Evolutionary conservation across 2,113 vertebrate species (phyloP).

Genomic region (Herpailurus yagouaroundi): DNA sequence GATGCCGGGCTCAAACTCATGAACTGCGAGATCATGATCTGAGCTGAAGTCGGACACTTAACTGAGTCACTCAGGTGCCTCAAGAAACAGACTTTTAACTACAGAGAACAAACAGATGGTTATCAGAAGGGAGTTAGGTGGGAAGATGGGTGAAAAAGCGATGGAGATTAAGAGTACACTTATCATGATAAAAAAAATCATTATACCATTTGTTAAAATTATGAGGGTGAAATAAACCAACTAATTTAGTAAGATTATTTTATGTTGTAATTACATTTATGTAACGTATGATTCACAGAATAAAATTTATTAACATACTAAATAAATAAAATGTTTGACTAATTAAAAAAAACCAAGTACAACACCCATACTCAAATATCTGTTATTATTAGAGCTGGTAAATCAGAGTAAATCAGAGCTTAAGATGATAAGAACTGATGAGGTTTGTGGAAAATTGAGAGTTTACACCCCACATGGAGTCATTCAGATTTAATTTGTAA

Average conservation of each 20-base stretch:
- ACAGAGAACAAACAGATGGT: neutral
- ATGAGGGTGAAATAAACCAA: neutral
- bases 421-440: neutral
- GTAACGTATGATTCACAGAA: neutral
- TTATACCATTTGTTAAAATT: neutral
- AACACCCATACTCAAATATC: neutral
- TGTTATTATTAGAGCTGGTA: neutral
- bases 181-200: neutral
- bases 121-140: neutral
- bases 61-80: no score
- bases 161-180: neutral
- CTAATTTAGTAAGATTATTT: neutral
- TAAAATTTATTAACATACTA: neutral
- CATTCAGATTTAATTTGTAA: neutral
- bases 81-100: neutral
- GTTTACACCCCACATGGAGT: neutral
- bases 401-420: neutral
- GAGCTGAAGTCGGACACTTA: no score
- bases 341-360: neutral
- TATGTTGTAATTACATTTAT: neutral
- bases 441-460: neutral
- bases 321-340: neutral
- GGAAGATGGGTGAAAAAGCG: neutral
- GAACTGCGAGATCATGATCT: no score
- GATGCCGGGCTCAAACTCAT: no score